Conservation (phyloP, 2,888 invertebrate species). For the Tethea ocularis region DNA sequence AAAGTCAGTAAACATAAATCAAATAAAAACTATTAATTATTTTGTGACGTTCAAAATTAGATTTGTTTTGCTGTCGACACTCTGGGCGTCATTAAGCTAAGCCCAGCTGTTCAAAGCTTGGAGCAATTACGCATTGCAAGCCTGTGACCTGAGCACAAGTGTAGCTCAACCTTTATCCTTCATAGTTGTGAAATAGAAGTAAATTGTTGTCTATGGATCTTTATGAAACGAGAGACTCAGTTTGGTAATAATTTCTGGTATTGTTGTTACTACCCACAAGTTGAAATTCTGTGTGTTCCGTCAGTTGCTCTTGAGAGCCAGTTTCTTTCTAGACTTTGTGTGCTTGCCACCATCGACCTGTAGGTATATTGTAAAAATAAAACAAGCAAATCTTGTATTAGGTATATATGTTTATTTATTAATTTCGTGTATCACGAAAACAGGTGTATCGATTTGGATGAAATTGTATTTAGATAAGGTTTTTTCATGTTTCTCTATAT, state of each 20-base stretch:
- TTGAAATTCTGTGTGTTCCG: too few relatives aligned
- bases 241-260: background rate
- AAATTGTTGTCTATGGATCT: background rate
- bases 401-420: too few relatives aligned
- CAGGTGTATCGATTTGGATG: too few relatives aligned
- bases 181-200: background rate
- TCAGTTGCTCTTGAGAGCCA: too few relatives aligned
- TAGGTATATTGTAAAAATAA: too few relatives aligned
- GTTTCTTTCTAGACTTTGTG: too few relatives aligned
- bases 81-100: background rate
- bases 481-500: too few relatives aligned
- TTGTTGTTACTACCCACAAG: too few relatives aligned
- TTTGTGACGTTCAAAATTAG: background rate
- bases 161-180: background rate
- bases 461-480: too few relatives aligned
- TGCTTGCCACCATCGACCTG: too few relatives aligned
- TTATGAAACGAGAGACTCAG: background rate
- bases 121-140: conserved; percentile 1
- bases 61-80: background rate
- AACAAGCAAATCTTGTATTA: too few relatives aligned
- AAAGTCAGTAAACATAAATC: background rate
- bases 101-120: background rate
- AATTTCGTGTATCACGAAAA: too few relatives aligned
- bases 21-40: background rate
- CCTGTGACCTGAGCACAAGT: background rate